Conservation (phyloP, 2,888 invertebrate genomes). For the Hylaea fasciaria region DNA sequence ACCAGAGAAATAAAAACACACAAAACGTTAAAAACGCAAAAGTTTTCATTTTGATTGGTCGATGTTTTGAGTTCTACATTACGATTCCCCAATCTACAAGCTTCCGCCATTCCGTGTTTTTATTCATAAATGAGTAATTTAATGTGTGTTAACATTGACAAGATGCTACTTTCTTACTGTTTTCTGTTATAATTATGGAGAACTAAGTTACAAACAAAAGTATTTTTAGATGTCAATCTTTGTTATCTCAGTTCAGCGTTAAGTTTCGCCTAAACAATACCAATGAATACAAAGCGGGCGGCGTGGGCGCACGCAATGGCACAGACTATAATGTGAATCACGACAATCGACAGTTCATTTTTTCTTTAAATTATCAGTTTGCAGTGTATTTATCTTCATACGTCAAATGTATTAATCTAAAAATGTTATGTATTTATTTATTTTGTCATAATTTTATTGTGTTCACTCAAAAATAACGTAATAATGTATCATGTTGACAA, state of each 20-base stretch:
- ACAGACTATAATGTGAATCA: conserved; percentile 28
- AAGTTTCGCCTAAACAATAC: conserved; percentile 36
- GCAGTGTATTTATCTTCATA: too few relatives aligned
- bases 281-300: conserved; percentile 26
- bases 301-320: conserved; percentile 48
- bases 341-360: neutral
- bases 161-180: neutral
- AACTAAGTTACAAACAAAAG: conserved; percentile 26
- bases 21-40: conserved; percentile 80
- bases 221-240: conserved; percentile 27
- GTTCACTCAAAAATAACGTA: too few relatives aligned
- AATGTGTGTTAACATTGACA: conserved; percentile 11
- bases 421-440: too few relatives aligned
- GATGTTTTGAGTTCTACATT: conserved; percentile 65
- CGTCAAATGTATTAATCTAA: too few relatives aligned
- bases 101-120: conserved; percentile 74
- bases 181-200: conserved; percentile 19
- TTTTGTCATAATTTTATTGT: too few relatives aligned
- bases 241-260: conserved; percentile 42
- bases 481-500: too few relatives aligned
- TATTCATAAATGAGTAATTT: conserved; percentile 43
- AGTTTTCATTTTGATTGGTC: conserved; percentile 73
- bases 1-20: conserved; percentile 84
- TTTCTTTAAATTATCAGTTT: too few relatives aligned
- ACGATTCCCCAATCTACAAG: conserved; percentile 70